Evolutionary conservation across 2,113 vertebrate genomes (phyloP), one percentile per base, ranked within the genome.

Genomic region (Taurulus bubalis): DNA sequence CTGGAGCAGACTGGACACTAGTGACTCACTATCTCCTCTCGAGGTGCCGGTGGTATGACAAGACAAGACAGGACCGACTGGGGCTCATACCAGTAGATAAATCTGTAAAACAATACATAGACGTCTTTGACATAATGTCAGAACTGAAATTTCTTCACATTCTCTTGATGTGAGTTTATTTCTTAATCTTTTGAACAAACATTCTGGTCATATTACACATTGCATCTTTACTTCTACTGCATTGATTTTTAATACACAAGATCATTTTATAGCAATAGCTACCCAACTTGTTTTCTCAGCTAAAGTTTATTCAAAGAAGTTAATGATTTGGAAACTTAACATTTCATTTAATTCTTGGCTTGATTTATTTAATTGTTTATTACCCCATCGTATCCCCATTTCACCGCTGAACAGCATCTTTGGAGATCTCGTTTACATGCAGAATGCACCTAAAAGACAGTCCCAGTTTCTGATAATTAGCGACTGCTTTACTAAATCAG

Each of bases 391-490:
- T 32, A 70, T 62, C 51, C 38, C 26, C 51, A 45, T 82, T 80
- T 73, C 63, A 73, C n/a, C 24, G 8, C 34, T 62, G 36, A 85
- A 30, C 76, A 47, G 63, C 42, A 65, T 79, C 58, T 74, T 87
- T 70, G 62, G 64, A 75, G 77, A 56, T 79, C 66, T 82, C 1
- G 70, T 86, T 82, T 72, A 42, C 64, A 71, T 81, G 64, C 45
- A 77, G 79, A 64, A 62, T 40, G 56, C 69, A 71, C 59, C 74
- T 86, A 87, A 85, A 75, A 85, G 69, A 80, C 73, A 69, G 78
- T 78, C 75, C 71, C 86, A 70, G 82, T 85, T 84, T 28, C 79
- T 73, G 60, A 71, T 90, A 84, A 92, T 90, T 89, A 91, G 84
- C 72, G 20, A 3, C 79, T 77, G 70, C 74, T 85, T 87, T 49